A percentile compares a stretch with the other conserved stretches of the same genome.
phyloP scores from a whole-genome alignment of 2,113 vertebrate genomes.

The Pygoscelis antarcticus region DNA sequence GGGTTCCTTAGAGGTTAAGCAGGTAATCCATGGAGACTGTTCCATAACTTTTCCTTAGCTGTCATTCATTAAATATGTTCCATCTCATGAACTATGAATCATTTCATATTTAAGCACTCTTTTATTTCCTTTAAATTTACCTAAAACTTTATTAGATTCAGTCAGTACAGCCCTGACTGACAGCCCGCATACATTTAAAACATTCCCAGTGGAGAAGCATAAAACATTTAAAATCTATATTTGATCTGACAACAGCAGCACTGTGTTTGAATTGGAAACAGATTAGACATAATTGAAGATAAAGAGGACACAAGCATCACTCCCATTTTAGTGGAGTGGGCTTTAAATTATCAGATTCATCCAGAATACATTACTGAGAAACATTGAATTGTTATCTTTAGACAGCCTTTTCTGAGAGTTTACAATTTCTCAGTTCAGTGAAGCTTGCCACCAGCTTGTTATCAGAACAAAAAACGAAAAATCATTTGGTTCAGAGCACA shows the following conservation, averaged over 20 bases:
- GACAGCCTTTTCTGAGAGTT: slow-evolving; percentile 95
- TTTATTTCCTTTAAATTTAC: slow-evolving; percentile 74
- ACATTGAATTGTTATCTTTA: slow-evolving; percentile 98
- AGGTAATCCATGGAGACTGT: slow-evolving; percentile 26
- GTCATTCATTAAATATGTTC: slow-evolving; percentile 65
- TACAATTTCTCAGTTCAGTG: slow-evolving; percentile 99
- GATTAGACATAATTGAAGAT: slow-evolving; percentile 95
- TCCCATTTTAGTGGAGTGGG: slow-evolving; percentile 89
- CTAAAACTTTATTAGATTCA: slow-evolving; percentile 74
- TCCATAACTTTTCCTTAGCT: slow-evolving; percentile 56
- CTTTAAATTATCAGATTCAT: slow-evolving; percentile 94
- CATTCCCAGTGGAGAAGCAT: slow-evolving; percentile 69
- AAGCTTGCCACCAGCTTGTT: slow-evolving; percentile 97
- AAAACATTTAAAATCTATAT: slow-evolving; percentile 90
- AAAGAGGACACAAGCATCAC: slow-evolving; percentile 90
- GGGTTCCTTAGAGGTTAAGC: slow-evolving; percentile 28
- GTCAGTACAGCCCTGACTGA: slow-evolving; percentile 45
- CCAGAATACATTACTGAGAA: slow-evolving; percentile 91
- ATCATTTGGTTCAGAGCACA: slow-evolving; percentile 91
- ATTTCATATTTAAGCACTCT: slow-evolving; percentile 67
- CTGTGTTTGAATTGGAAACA: slow-evolving; percentile 90
- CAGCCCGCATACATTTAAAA: slow-evolving; percentile 59
- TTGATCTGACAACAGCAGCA: slow-evolving; percentile 92
- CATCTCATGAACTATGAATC: slow-evolving; percentile 68
- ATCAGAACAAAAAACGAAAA: slow-evolving; percentile 94